Percentiles rank a stretch among this genome's conserved stretches.
These are phyloP conservation scores for Gymnocheta viridis DNA, from an alignment of 2,888 invertebrate genomes.

Conservation along the genomic window DNA sequence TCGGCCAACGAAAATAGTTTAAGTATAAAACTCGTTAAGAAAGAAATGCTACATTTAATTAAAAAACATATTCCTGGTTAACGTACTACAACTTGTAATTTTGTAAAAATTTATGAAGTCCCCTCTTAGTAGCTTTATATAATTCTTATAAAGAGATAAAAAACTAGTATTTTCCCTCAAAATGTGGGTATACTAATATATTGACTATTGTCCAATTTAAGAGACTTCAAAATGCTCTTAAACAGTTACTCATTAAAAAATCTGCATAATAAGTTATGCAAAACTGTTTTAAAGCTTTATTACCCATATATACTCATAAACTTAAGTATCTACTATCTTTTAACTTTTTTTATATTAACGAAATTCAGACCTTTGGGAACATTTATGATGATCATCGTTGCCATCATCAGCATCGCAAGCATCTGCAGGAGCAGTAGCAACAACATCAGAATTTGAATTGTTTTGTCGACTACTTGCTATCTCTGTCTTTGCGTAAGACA, in stretches of 20 bases:
- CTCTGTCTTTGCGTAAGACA: slow-evolving; percentile 79
- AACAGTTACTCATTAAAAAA: neutral
- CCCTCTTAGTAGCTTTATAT: too few species aligned
- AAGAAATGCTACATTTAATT: too few species aligned
- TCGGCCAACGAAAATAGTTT: too few species aligned
- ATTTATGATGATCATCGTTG: slow-evolving; percentile 65
- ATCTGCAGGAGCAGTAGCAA: slow-evolving; percentile 43
- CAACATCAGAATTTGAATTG: slow-evolving; percentile 52
- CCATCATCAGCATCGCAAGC: slow-evolving; percentile 37
- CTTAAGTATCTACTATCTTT: neutral
- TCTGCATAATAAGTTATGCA: neutral
- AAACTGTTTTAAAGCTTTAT: slow-evolving; percentile 42
- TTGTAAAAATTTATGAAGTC: neutral
- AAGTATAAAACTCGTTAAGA: too few species aligned
- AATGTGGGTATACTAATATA: neutral
- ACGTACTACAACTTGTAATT: neutral
- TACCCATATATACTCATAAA: slow-evolving; percentile 53
- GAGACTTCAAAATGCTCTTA: slow-evolving; percentile 46
- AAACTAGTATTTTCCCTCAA: neutral
- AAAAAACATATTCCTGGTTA: neutral
- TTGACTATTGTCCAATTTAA: slow-evolving; percentile 17
- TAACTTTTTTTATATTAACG: slow-evolving; percentile 28
- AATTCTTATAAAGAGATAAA: neutral
- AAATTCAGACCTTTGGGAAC: slow-evolving; percentile 28
- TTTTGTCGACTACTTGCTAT: slow-evolving; percentile 70